Percentiles rank a stretch among this genome's conserved stretches.
phyloP scores from a whole-genome alignment of 2,113 vertebrate genomes.

The Melanerpes aurifrons region DNA sequence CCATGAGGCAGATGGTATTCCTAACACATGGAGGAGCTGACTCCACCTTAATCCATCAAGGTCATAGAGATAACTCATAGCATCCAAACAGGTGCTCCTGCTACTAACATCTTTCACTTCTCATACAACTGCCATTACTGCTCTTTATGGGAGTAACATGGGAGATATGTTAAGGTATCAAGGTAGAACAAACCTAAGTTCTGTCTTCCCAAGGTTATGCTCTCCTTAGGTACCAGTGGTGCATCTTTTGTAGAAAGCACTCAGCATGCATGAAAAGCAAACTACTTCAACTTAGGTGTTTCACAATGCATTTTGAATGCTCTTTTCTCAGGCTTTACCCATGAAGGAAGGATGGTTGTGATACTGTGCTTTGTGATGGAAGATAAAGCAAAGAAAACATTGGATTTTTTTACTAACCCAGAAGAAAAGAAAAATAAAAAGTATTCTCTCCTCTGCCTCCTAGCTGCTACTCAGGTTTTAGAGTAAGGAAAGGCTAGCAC shows the following conservation, averaged over 20 bases:
- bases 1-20: neutral
- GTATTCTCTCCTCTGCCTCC: slow-evolving; percentile 5
- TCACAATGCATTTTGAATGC: neutral
- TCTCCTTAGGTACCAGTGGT: neutral
- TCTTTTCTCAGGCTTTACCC: neutral
- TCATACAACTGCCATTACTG: neutral
- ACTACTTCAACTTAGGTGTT: neutral
- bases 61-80: neutral
- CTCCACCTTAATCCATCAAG: neutral
- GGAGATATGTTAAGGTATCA: neutral
- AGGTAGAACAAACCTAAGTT: neutral
- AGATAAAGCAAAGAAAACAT: neutral
- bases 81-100: neutral
- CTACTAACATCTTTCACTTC: neutral
- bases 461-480: slow-evolving; percentile 42
- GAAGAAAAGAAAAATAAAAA: neutral
- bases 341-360: neutral
- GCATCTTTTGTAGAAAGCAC: neutral
- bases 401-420: neutral
- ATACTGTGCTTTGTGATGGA: neutral
- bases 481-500: slow-evolving; percentile 80
- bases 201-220: neutral
- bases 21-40: neutral
- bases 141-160: neutral
- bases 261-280: neutral